These are phyloP conservation scores for Abscondita cerata DNA, from an alignment of 2,888 invertebrate species.

Conservation along the genomic window DNA sequence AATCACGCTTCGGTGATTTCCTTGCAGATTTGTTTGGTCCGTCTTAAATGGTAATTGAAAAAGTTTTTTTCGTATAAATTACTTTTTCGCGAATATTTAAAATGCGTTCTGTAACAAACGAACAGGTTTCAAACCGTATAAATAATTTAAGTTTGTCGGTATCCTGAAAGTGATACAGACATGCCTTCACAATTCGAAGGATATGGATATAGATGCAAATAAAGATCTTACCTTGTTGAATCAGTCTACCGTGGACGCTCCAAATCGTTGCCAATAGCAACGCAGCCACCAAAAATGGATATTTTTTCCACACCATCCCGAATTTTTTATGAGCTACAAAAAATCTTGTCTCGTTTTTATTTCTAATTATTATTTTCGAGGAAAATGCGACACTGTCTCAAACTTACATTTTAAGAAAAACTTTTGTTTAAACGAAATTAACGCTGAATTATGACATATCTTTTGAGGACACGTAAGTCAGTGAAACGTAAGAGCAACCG, in stretches of 20 bases:
- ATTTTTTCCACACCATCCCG: conserved; percentile 25
- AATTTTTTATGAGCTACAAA: conserved; percentile 1
- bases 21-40: neutral
- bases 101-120: neutral
- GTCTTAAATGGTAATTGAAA: no score
- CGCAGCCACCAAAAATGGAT: conserved; percentile 32
- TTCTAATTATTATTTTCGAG: neutral
- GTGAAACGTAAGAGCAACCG: neutral
- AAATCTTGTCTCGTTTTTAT: neutral
- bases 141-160: neutral
- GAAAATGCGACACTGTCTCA: neutral
- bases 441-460: neutral
- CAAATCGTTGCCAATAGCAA: conserved; percentile 37
- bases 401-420: conserved; percentile 6
- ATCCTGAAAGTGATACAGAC: neutral
- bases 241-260: conserved; percentile 38
- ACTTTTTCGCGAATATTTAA: no score
- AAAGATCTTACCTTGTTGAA: conserved; percentile 39
- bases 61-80: no score
- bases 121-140: neutral
- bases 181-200: neutral
- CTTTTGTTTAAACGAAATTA: neutral
- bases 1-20: neutral
- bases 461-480: neutral
- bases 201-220: conserved; percentile 14